phyloP scores from a whole-genome alignment of 2,888 invertebrate genomes.

The Nematopogon swammerdamellus region DNA sequence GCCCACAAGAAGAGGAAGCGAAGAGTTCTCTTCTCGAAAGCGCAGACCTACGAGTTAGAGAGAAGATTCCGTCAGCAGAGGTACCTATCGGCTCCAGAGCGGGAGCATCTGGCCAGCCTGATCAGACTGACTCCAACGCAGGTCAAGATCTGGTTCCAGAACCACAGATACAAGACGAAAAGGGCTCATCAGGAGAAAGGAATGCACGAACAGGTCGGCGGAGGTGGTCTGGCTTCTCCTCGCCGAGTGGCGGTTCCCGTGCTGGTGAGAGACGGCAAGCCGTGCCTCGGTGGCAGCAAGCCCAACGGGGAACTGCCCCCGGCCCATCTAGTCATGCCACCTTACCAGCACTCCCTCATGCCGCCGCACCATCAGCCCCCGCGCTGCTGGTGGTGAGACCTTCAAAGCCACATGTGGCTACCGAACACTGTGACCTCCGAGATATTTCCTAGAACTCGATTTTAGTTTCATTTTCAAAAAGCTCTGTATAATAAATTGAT shows the following conservation, averaged over 20 bases:
- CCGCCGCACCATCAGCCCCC: slow-evolving; percentile 42
- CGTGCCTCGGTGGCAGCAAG: slow-evolving; percentile 66
- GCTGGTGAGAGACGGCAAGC: slow-evolving; percentile 90
- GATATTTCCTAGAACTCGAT: no score
- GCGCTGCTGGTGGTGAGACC: slow-evolving; percentile 59
- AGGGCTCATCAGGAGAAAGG: slow-evolving; percentile 95
- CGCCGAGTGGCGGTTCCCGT: slow-evolving; percentile 93
- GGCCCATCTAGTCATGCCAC: slow-evolving; percentile 45
- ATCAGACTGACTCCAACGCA: slow-evolving; percentile 97
- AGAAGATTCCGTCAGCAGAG: slow-evolving; percentile 92
- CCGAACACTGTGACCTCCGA: no score
- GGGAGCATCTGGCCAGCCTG: slow-evolving; percentile 93
- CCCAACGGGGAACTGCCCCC: slow-evolving; percentile 49
- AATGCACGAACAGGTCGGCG: slow-evolving; percentile 61
- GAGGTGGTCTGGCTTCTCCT: slow-evolving; percentile 74
- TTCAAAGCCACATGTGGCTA: no score
- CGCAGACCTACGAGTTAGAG: slow-evolving; percentile 95
- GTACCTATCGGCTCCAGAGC: slow-evolving; percentile 95
- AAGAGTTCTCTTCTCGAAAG: slow-evolving; percentile 94
- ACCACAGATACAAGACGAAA: slow-evolving; percentile 98
- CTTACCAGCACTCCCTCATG: slow-evolving; percentile 27
- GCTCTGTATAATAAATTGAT: no score
- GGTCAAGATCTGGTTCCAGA: slow-evolving; percentile 99
- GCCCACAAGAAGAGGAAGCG: slow-evolving; percentile 89
- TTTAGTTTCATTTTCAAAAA: no score